Conservation (phyloP, 2,113 vertebrate genomes). For the Otocyon megalotis region DNA sequence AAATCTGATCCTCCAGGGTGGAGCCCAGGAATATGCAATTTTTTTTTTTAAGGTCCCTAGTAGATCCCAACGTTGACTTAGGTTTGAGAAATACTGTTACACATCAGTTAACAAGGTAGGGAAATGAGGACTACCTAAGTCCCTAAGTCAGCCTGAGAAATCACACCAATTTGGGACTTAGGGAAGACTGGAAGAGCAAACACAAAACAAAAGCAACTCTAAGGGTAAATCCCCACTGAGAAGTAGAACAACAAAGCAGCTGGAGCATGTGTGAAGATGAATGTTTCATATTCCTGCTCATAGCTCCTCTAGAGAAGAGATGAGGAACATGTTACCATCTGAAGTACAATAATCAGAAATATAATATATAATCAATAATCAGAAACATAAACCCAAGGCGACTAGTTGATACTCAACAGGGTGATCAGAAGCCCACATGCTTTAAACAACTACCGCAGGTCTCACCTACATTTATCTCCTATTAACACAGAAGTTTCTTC, state of each 20-base stretch:
- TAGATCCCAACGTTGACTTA: neutral
- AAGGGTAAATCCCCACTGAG: neutral
- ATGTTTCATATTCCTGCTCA: constrained; percentile 20
- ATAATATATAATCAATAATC: neutral
- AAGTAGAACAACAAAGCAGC: neutral
- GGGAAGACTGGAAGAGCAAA: neutral
- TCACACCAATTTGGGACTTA: neutral
- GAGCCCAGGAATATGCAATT: neutral
- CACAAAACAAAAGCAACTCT: neutral
- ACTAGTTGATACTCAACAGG: neutral
- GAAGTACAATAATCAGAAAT: constrained; percentile 31
- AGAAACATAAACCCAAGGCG: neutral
- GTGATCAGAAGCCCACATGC: neutral
- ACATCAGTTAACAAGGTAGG: neutral
- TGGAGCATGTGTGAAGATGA: neutral
- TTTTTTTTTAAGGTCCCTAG: neutral
- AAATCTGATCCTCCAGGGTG: neutral
- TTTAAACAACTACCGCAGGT: neutral
- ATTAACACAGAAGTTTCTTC: neutral
- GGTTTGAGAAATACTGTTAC: neutral
- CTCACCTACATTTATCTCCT: neutral
- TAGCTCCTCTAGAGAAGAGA: neutral
- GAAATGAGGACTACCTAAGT: neutral
- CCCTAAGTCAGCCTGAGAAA: neutral
- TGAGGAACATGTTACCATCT: constrained; percentile 22